Conservation (phyloP, 2,113 vertebrate species). For the Grus americana region DNA sequence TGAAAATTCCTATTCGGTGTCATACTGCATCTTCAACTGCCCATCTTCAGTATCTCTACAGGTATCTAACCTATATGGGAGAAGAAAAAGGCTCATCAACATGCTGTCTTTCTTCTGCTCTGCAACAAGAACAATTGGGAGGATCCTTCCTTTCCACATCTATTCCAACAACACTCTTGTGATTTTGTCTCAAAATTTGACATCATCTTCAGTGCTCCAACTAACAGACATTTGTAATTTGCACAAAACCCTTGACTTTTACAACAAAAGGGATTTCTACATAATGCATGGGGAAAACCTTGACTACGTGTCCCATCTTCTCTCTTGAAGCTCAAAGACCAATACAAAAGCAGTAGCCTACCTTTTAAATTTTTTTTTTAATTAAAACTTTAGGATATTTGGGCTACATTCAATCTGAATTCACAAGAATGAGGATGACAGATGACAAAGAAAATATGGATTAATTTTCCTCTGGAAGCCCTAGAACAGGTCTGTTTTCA, state of each 20-base stretch:
- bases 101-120: background rate
- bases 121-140: background rate
- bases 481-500: background rate
- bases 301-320: background rate
- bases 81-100: background rate
- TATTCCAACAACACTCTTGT: background rate
- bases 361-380: background rate
- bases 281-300: background rate
- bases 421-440: background rate
- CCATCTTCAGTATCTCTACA: background rate
- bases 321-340: background rate
- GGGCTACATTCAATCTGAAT: background rate
- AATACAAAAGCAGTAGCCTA: background rate
- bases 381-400: background rate
- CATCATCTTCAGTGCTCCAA: background rate
- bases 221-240: background rate
- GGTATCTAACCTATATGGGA: background rate
- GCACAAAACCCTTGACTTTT: background rate
- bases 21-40: background rate
- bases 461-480: background rate
- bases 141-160: background rate
- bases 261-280: background rate
- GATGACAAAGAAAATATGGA: background rate
- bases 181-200: background rate
- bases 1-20: background rate